A percentile compares a stretch with the other conserved stretches of the same genome.
Evolutionary conservation across 2,797 vertebrate species (phyloP).

Genomic region (Rhynchonycteris naso): DNA sequence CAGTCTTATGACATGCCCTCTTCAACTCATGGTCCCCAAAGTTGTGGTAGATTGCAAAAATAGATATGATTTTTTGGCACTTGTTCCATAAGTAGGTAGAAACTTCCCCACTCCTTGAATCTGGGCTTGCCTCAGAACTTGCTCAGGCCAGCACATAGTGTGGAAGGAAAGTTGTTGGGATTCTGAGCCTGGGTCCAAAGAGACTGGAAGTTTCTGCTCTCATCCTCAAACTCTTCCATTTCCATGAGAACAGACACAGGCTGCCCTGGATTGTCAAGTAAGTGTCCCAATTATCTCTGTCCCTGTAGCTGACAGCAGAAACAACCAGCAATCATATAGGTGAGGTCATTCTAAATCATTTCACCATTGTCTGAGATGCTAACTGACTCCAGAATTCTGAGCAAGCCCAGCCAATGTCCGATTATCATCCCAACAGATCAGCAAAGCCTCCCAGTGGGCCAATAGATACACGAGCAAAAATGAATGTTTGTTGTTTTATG

Average conservation of each 20-base stretch:
- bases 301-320: not conserved
- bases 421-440: no score
- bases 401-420: not conserved
- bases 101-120: not conserved
- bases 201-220: not conserved
- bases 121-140: not conserved
- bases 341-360: not conserved
- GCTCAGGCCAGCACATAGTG: not conserved
- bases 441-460: not conserved
- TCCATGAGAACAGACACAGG: not conserved
- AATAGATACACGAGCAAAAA: not conserved
- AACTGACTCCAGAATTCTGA: not conserved
- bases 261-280: not conserved
- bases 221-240: not conserved
- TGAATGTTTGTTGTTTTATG: not conserved
- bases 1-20: not conserved
- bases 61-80: not conserved
- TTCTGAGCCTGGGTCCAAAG: not conserved
- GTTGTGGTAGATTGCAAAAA: not conserved
- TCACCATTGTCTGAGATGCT: not conserved
- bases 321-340: not conserved
- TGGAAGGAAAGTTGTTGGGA: not conserved
- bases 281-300: not conserved
- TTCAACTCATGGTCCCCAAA: not conserved
- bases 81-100: not conserved